phyloP scores from a whole-genome alignment of 2,888 invertebrate genomes.

The Luperina testacea region DNA sequence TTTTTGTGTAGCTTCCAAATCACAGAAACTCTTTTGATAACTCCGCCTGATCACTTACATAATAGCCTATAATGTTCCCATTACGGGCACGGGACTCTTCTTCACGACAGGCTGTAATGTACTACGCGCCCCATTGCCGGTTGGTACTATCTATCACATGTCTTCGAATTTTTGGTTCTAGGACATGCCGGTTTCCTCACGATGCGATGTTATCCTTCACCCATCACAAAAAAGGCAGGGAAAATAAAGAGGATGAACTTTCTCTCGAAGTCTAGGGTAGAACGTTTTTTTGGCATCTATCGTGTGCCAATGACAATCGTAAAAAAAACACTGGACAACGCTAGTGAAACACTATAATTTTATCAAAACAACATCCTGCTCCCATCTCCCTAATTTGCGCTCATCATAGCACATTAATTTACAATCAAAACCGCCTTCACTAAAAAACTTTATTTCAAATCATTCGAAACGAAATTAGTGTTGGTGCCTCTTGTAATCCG shows the following conservation, averaged over 20 bases:
- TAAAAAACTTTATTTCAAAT: slow-evolving; percentile 60
- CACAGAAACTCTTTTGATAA: background rate
- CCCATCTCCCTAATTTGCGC: slow-evolving; percentile 40
- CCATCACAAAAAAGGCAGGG: background rate
- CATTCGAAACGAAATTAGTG: slow-evolving; percentile 61
- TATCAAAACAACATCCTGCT: slow-evolving; percentile 30
- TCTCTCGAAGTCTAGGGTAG: too few relatives aligned
- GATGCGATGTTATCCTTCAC: too few relatives aligned
- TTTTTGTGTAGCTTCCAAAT: too few relatives aligned
- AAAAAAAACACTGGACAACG: background rate
- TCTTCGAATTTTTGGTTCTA: too few relatives aligned
- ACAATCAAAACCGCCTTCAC: slow-evolving; percentile 38
- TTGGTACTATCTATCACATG: too few relatives aligned
- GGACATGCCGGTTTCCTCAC: too few relatives aligned
- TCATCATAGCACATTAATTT: slow-evolving; percentile 48
- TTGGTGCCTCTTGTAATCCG: slow-evolving; percentile 56
- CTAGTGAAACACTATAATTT: slow-evolving; percentile 15
- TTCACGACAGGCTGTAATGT: too few relatives aligned
- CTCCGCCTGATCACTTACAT: background rate
- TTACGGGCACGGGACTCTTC: too few relatives aligned
- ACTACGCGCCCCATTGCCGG: too few relatives aligned
- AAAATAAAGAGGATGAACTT: background rate
- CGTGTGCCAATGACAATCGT: background rate
- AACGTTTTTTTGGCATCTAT: background rate
- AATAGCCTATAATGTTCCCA: too few relatives aligned